These are phyloP conservation scores for Gavialis gangeticus DNA, from an alignment of 2,113 vertebrate species.

Conservation along the genomic window DNA sequence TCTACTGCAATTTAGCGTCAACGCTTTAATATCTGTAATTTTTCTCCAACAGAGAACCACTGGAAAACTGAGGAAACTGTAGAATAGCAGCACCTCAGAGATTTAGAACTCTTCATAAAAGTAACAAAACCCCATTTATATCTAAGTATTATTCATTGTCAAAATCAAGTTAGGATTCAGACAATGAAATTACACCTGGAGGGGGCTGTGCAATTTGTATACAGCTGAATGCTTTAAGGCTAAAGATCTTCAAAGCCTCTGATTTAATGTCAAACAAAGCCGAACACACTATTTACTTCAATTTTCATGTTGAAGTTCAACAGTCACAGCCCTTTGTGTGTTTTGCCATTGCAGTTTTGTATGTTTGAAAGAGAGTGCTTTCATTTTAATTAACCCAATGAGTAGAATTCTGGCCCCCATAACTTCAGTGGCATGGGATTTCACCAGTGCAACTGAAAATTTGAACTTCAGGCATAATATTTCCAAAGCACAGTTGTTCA, in stretches of 20 bases:
- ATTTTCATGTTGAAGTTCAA: background rate
- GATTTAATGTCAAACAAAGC: background rate
- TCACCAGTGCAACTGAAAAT: background rate
- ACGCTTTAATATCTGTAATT: background rate
- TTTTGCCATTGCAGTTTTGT: background rate
- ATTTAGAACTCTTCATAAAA: conserved; percentile 27
- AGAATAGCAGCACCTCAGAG: background rate
- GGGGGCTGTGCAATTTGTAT: background rate
- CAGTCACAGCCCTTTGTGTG: background rate
- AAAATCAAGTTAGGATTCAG: background rate
- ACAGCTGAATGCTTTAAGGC: background rate
- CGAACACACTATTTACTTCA: background rate
- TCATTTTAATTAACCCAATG: background rate
- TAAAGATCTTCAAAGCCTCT: background rate
- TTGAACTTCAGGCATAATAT: accelerated
- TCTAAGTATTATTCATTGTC: background rate
- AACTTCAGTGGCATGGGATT: background rate
- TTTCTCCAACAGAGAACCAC: background rate
- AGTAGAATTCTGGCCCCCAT: background rate
- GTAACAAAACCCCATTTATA: background rate
- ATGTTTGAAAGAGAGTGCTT: background rate
- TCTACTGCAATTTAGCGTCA: conserved; percentile 31
- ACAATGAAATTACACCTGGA: background rate
- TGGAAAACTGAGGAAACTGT: background rate
- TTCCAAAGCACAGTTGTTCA: background rate